Evolutionary conservation across 2,888 invertebrate genomes (phyloP).

Genomic region (Shargacucullia verbasci): DNA sequence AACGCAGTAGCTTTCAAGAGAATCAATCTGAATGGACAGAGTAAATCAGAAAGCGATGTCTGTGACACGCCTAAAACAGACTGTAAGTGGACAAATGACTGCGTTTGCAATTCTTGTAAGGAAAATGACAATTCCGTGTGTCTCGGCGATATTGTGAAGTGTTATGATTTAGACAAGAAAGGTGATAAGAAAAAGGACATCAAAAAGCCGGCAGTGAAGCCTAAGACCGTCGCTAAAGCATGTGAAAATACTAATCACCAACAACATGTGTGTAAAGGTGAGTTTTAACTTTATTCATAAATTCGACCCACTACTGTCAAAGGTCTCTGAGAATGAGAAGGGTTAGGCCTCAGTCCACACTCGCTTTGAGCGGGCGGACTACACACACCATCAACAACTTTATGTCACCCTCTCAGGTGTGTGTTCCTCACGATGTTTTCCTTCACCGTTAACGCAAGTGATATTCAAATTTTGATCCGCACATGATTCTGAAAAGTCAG

Average conservation of each 20-base stretch:
- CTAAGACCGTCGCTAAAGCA: constrained; percentile 71
- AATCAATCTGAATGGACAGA: constrained; percentile 75
- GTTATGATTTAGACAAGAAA: constrained; percentile 69
- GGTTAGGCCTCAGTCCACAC: no score
- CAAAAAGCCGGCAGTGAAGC: constrained; percentile 64
- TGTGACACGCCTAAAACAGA: constrained; percentile 80
- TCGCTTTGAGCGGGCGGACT: no score
- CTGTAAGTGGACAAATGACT: constrained; percentile 84
- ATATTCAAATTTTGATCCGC: no score
- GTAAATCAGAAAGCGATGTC: constrained; percentile 77
- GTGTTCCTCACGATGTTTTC: no score
- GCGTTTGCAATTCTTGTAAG: constrained; percentile 75
- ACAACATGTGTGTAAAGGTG: constrained; percentile 85
- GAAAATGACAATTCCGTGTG: constrained; percentile 67
- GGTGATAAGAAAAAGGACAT: constrained; percentile 64
- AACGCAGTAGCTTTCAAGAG: constrained; percentile 81
- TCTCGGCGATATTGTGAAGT: constrained; percentile 73
- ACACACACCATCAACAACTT: no score
- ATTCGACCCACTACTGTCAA: no score
- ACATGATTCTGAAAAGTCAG: no score
- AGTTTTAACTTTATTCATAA: constrained; percentile 37
- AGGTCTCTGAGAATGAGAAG: no score
- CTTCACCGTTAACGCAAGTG: no score
- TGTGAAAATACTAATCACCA: constrained; percentile 82
- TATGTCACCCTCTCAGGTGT: no score